Evolutionary conservation across 2,113 vertebrate species (phyloP), one percentile per base, ranked within the genome.

Genomic region (Acanthochromis polyacanthus): DNA sequence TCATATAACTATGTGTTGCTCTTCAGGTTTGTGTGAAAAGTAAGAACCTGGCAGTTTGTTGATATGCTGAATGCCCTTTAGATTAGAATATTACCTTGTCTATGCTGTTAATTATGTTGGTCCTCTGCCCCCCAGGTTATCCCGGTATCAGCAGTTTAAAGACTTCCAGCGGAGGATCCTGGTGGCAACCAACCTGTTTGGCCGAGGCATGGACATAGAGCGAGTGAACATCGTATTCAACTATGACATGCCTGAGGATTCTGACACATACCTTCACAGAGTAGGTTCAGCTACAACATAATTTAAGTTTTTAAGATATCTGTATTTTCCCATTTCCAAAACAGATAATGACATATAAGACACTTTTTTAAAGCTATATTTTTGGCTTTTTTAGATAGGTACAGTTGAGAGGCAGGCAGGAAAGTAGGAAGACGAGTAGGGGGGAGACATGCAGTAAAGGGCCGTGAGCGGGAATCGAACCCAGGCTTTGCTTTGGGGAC

Each of bases 181-280:
- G 84, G 96, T 97, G 63, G 96, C 96, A 30, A 97, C 96, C 9
- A 96, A 97, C 80, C 94, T 97, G 36, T 97, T 97, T 28, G 96
- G 96, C n/a, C 90, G 96, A n/a, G 96, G 96, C 14, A 97, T 97
- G 96, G 96, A 97, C 77, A 97, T 97, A 2, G 96, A 97, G 75
- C 93, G 96, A 4, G 96, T 97, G 81, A 97, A 97, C 91, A 97
- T 97, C 0, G 96, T 96, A 50, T 97, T 97, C 84, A 97, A 97
- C 91, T 97, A 97, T 0, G 96, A 97, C 91, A 97, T 97, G 96
- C 96, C 96, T 0, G 96, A 96, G 71, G 96, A 97, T 84, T 97
- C 96, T 0, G 96, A 97, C 78, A 97, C 96, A 2, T 97, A 97
- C 86, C 93, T 97, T 56, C 96, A 97, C 87, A 94, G 96, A 90